phyloP scores from a whole-genome alignment of 2,888 invertebrate species.

The Tachina fera region DNA sequence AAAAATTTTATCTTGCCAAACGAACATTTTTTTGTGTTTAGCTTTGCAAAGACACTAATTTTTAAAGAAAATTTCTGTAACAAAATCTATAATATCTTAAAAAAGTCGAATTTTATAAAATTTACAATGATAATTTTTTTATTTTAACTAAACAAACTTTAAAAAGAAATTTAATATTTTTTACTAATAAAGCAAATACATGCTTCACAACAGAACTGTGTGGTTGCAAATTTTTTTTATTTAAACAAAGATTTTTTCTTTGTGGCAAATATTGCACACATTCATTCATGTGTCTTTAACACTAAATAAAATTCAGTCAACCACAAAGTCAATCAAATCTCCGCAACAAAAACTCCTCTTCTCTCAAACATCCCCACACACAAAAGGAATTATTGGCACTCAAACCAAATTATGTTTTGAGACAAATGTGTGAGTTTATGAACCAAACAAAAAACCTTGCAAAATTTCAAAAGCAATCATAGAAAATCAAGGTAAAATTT shows the following conservation, averaged over 20 bases:
- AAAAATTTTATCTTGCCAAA: no score
- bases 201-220: constrained; percentile 19
- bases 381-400: not conserved
- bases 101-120: no score
- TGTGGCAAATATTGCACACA: not conserved
- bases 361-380: constrained; percentile 19
- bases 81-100: no score
- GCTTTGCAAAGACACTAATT: no score
- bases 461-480: constrained; percentile 64
- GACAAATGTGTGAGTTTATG: constrained; percentile 10
- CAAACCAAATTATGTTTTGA: constrained; percentile 10
- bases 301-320: constrained; percentile 70
- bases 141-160: no score
- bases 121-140: no score
- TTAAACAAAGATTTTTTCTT: constrained; percentile 11
- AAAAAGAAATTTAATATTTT: no score
- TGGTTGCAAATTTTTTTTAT: not conserved
- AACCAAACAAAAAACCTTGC: constrained; percentile 9
- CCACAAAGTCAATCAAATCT: constrained; percentile 71
- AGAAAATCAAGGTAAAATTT: constrained; percentile 68
- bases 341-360: constrained; percentile 30
- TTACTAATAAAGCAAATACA: not conserved
- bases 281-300: constrained; percentile 32
- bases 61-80: no score
- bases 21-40: not conserved